These are phyloP conservation scores for Pseudochirops cupreus DNA, from an alignment of 2,797 vertebrate genomes.

Conservation along the genomic window DNA sequence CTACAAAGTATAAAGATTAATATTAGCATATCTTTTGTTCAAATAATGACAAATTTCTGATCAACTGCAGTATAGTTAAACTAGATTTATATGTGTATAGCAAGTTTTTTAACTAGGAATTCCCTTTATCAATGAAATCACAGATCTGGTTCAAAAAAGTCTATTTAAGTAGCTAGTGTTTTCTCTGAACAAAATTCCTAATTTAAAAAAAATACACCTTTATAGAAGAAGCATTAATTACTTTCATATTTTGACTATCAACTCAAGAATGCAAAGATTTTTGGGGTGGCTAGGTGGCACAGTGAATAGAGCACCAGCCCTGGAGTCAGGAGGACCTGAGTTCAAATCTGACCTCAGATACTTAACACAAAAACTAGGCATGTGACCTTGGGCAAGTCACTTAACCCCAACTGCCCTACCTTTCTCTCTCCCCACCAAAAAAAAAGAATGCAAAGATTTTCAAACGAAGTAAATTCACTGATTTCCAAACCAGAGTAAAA, in stretches of 20 bases:
- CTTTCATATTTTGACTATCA: background rate
- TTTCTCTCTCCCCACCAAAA: too few relatives aligned
- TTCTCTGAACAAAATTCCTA: conserved; percentile 3
- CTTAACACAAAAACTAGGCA: too few relatives aligned
- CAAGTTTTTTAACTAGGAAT: background rate
- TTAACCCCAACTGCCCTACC: too few relatives aligned
- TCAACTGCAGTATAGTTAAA: background rate
- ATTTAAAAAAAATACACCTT: background rate
- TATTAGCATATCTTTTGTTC: conserved; percentile 2
- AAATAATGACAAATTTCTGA: conserved; percentile 27
- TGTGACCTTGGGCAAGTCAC: too few relatives aligned
- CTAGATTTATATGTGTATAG: background rate
- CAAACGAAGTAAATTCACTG: conserved; percentile 5
- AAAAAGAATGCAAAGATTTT: background rate
- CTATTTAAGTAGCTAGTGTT: conserved; percentile 20
- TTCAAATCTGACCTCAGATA: too few relatives aligned
- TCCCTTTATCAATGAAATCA: background rate
- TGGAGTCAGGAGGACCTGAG: too few relatives aligned
- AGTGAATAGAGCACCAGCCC: too few relatives aligned
- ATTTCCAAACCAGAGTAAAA: conserved; percentile 27
- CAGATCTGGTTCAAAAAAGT: background rate
- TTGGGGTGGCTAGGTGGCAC: background rate
- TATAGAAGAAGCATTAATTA: background rate
- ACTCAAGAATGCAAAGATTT: background rate
- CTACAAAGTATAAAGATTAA: conserved; percentile 40